phyloP scores from a whole-genome alignment of 2,888 invertebrate genomes.

The Anaspis maculata region DNA sequence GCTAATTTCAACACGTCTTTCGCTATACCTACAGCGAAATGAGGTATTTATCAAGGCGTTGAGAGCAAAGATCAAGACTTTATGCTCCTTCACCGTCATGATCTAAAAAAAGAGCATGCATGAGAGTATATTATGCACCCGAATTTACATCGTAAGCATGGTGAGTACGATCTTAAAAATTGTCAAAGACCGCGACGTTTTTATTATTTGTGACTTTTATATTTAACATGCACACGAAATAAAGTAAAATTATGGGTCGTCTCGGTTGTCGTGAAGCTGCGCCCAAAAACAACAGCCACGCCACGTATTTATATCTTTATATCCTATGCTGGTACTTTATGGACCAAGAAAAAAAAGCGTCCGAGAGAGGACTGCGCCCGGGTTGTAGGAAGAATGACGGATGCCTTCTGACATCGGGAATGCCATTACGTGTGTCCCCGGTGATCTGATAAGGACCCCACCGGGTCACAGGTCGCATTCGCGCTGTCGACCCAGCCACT shows the following conservation, averaged over 20 bases:
- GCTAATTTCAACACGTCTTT: too few relatives aligned
- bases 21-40: too few relatives aligned
- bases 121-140: neutral
- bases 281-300: too few relatives aligned
- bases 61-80: too few relatives aligned
- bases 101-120: too few relatives aligned
- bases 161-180: too few relatives aligned
- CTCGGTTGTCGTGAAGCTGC: constrained; percentile 5
- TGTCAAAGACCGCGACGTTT: constrained; percentile 9
- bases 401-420: constrained; percentile 30
- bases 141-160: neutral
- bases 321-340: constrained; percentile 2
- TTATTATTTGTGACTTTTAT: constrained; percentile 22
- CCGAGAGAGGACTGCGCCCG: constrained; percentile 5
- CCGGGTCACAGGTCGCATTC: constrained; percentile 35
- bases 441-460: constrained; percentile 37
- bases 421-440: constrained; percentile 40
- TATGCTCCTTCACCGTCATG: too few relatives aligned
- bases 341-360: constrained; percentile 9
- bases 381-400: constrained; percentile 22
- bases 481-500: constrained; percentile 31
- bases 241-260: constrained; percentile 26
- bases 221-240: constrained; percentile 23
- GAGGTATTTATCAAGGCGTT: too few relatives aligned
- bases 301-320: constrained; percentile 1